These are phyloP conservation scores for Blomia tropicalis DNA, from an alignment of 2,888 invertebrate species.

Conservation along the genomic window DNA sequence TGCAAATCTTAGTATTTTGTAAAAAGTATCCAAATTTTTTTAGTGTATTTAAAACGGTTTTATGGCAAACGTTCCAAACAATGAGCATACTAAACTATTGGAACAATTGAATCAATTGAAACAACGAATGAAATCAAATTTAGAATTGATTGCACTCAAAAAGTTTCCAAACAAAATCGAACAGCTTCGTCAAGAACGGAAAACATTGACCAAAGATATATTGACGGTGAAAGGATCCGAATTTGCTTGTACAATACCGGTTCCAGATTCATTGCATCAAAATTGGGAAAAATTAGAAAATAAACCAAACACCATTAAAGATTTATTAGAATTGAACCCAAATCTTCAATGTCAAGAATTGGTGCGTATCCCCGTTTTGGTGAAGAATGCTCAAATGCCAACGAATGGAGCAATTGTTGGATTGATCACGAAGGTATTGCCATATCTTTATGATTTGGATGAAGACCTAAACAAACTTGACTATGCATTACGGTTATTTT, in stretches of 20 bases:
- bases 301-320: background rate
- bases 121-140: background rate
- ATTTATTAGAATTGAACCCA: background rate
- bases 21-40: too few species aligned
- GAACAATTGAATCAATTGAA: background rate
- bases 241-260: background rate
- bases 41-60: too few species aligned
- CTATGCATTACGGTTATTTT: background rate
- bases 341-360: background rate
- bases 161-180: slow-evolving; percentile 4
- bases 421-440: background rate
- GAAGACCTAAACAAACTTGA: slow-evolving; percentile 1
- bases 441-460: background rate
- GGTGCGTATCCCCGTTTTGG: background rate
- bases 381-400: background rate
- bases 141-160: background rate
- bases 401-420: background rate
- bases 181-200: background rate
- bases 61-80: too few species aligned
- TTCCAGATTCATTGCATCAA: background rate
- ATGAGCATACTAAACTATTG: too few species aligned
- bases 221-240: background rate
- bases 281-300: background rate
- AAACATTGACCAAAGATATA: background rate
- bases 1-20: too few species aligned